Evolutionary conservation across 2,113 vertebrate species (phyloP), one percentile per base, ranked within the genome.

Genomic region (Sinocyclocheilus grahami): DNA sequence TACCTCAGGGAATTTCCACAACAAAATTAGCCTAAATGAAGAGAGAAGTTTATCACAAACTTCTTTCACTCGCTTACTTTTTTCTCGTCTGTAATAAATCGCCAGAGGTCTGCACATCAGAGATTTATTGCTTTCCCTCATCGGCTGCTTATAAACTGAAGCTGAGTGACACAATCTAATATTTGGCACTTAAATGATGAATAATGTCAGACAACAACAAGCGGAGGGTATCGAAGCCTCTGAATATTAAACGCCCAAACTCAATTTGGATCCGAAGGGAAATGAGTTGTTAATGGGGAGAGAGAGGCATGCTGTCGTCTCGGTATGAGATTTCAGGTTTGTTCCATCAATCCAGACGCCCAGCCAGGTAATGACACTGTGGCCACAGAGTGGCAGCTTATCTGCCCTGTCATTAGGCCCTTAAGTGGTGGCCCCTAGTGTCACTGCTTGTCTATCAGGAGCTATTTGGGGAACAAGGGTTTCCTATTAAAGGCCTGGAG

Each of bases 211-310:
- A 88, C 88, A 78, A 87, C 88, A 82, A 71, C 8, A 83, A 88
- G 90, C 93, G 86, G 85, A 90, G 89, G 90, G 58, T 92, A 91
- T 91, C 87, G 87, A 90, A 90, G 86, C 76, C 86, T 76, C 39
- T 88, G 90, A 91, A 93, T 94, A 93, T 94, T 92, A 92, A 91
- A 90, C 89, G 89, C 80, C 86, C 82, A 94, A 94, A 94, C 93
- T 93, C 93, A 92, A 95, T 95, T 92, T 93, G 22, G 92, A 90
- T 89, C 88, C 88, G 86, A 90, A 87, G 30, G 75, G 91, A 92
- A 92, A 92, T 92, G 88, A 86, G 75, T 33, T 90, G 86, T 91
- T 93, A 92, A 94, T 91, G 88, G 90, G 85, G 62, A 69, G 88
- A 87, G 91, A 86, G 20, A 78, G 87, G 85, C 82, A 53, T 24